Base-by-base conservation (phyloP, 2,888 invertebrate species). In the Diaprepes abbreviatus region DNA sequence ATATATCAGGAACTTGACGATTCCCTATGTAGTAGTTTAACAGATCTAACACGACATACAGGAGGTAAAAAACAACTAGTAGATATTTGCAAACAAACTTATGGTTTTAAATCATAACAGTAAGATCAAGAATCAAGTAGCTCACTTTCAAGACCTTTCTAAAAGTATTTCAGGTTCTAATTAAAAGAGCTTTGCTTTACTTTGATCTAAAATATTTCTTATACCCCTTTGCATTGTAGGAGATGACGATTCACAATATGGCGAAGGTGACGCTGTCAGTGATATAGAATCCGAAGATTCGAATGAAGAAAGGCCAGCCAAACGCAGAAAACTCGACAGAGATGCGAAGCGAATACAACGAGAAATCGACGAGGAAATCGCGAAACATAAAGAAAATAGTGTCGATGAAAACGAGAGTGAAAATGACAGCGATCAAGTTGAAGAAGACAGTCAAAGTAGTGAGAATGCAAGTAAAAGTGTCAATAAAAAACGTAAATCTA, bases 1-100 rank as follows among this genome's bases (percentile, higher is more conserved):
- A 75, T 79, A 57, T 79, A 80, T 19, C 79, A 81, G 45, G 80
- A 81, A 62, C 74, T 81, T 21, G 82, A 82, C 12, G 82, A 81
- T 70, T 82, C 82, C 3, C 71, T 80, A n/a, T 78, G 79, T 62
- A 82, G 82, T 68, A 79, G 79, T 72, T 66, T 79, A 31, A 81
- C 81, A 4, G 81, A 81, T 52, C 76, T 76, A 52, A 79, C 77
- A 3, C 73, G 74, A 12, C 77, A 78, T 52, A 80, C 80, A 2
- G 81, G 80, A 68, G 81, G 80, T 60, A 68, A 67, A 19, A 43
- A n/a, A n/a, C n/a, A n/a, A n/a, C n/a, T n/a, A n/a, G n/a, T n/a
- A n/a, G n/a, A n/a, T n/a, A n/a, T n/a, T n/a, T n/a, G n/a, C n/a
- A n/a, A n/a, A n/a, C n/a, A n/a, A n/a, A n/a, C n/a, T n/a, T n/a